Evolutionary conservation across 2,888 invertebrate species (phyloP).

Genomic region (Sphaeridia pumilis): DNA sequence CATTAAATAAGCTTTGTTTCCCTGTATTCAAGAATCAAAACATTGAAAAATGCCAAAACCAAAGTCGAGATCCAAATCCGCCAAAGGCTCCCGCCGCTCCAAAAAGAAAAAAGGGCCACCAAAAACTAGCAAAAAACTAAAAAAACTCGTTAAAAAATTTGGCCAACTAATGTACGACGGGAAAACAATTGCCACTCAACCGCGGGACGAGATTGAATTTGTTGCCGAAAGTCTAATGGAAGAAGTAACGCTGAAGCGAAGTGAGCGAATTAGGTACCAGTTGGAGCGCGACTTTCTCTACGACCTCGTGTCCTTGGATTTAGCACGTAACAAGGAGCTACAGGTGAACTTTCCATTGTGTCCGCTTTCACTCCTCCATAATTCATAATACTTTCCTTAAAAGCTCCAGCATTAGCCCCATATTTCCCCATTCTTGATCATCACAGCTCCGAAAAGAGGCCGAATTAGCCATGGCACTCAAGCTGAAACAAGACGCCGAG

Average conservation of each 20-base stretch:
- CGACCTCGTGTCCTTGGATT: conserved; percentile 16
- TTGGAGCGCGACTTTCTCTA: conserved; percentile 31
- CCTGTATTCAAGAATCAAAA: no score
- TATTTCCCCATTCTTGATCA: background rate
- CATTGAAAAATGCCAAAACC: no score
- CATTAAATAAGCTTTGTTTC: no score
- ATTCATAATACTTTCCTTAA: background rate
- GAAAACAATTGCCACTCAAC: conserved; percentile 16
- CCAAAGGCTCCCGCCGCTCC: no score
- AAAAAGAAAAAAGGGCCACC: conserved; percentile 8
- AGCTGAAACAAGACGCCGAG: conserved; percentile 25
- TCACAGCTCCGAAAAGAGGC: conserved; percentile 7
- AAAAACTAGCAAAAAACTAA: conserved; percentile 21
- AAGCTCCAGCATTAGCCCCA: background rate
- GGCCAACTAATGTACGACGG: conserved; percentile 19
- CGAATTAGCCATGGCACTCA: conserved; percentile 14
- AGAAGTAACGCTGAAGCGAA: conserved; percentile 20
- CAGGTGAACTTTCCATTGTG: conserved; percentile 4
- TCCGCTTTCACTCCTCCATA: background rate
- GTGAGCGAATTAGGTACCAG: conserved; percentile 28
- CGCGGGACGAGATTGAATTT: conserved; percentile 29
- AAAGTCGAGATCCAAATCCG: no score
- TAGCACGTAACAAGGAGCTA: conserved; percentile 18
- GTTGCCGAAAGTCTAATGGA: conserved; percentile 23
- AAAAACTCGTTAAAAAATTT: conserved; percentile 25